Base-by-base conservation (phyloP, 1,140 invertebrate genomes). In the Drosophila tristis region DNA sequence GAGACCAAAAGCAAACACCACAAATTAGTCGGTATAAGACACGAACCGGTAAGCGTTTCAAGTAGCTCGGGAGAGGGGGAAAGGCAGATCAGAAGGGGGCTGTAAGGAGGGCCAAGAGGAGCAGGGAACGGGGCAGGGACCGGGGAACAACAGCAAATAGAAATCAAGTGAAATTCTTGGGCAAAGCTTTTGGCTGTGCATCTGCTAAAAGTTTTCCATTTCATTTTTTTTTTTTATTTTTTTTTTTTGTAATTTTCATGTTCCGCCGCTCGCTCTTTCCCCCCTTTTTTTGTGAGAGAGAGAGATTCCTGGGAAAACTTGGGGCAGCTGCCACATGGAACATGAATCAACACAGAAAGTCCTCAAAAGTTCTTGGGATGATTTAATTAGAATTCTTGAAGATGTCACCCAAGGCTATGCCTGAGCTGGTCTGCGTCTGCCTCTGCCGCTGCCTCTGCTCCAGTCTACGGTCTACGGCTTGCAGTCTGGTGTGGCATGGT, bases 331-430 rank as follows among this genome's bases (percentile, higher is more conserved):
- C 78, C 78, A 75, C 63, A 62, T 78, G 79, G 80, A 86, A 87
- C 82, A 87, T 87, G 82, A 87, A 87, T 87, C 82, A 87, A 86
- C 81, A 87, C 71, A 81, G 55, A 76, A 87, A 87, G 74, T 82
- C 84, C 82, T 82, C 62, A 72, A 81, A 87, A 87, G 71, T 89
- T 87, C 64, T 73, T 80, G 73, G 74, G 85, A 89, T 87, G 82
- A 87, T 87, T 87, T 87, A 87, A 87, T 87, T 87, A 89, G 82
- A 87, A 89, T 87, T 87, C 82, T 87, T 87, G 80, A 87, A 87
- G 78, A 86, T 87, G 60, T 80, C 74, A 72, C 47, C 63, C 64
- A 58, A 49, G 58, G 68, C 76, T 47, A 67, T 63, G 54, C 48
- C 48, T 51, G 48, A 20, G 8, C 8, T 29, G 26, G 15, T 9